These are phyloP conservation scores for Nemopilema nomurai DNA, from an alignment of 30 jellyfish, hydroid and myxozoan species.

Conservation along the genomic window DNA sequence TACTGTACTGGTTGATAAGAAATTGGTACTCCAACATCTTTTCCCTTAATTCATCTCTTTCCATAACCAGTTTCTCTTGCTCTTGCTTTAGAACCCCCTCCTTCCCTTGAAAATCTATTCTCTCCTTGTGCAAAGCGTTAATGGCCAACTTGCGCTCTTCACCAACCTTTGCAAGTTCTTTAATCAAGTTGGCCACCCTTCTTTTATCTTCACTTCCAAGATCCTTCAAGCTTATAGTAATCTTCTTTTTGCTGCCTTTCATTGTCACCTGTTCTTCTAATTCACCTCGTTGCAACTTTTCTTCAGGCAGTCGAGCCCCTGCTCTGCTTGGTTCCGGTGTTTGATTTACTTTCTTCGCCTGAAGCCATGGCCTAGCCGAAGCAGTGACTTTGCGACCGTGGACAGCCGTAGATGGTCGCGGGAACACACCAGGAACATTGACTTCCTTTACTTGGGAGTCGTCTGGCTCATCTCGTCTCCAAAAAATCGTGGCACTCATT, in stretches of 20 bases:
- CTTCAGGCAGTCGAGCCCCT: background rate
- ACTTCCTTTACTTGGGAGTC: slow-evolving; percentile 42
- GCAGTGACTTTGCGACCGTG: slow-evolving; percentile 23
- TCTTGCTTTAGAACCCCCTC: slow-evolving; percentile 26
- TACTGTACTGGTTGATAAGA: slow-evolving; percentile 40
- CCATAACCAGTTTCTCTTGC: slow-evolving; percentile 53
- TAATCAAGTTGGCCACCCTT: slow-evolving; percentile 71
- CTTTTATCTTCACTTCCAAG: slow-evolving; percentile 43
- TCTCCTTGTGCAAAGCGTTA: slow-evolving; percentile 46
- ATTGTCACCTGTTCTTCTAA: background rate
- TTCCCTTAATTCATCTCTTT: slow-evolving; percentile 66
- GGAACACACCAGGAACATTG: slow-evolving; percentile 60
- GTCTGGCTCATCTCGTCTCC: slow-evolving; percentile 57
- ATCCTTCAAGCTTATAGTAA: slow-evolving; percentile 52
- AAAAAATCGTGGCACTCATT: slow-evolving; percentile 18
- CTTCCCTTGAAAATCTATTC: slow-evolving; percentile 50
- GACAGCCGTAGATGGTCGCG: slow-evolving; percentile 36
- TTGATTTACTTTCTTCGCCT: background rate
- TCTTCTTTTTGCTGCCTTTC: background rate
- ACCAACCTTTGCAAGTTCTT: slow-evolving; percentile 88
- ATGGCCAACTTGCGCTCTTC: slow-evolving; percentile 78
- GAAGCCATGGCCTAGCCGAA: slow-evolving; percentile 56
- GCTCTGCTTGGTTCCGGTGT: background rate
- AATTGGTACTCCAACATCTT: slow-evolving; percentile 61
- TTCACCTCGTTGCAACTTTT: background rate